These are phyloP conservation scores for Eumerus sabulonum DNA, from an alignment of 2,888 invertebrate species.

Conservation along the genomic window DNA sequence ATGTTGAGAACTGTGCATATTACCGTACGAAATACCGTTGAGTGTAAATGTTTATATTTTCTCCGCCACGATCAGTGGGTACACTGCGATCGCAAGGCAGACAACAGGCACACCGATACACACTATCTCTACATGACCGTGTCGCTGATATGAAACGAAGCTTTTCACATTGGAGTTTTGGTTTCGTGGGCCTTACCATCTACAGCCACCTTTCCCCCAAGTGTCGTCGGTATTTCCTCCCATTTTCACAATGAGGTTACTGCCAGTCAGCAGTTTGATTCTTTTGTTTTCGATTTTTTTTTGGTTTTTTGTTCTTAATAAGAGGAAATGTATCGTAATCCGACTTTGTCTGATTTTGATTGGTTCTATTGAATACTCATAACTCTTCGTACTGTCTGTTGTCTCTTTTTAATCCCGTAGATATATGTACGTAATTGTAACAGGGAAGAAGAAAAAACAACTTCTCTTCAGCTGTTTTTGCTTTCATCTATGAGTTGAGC, in stretches of 20 bases:
- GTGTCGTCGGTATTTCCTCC: conserved; percentile 17
- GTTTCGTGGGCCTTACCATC: conserved; percentile 14
- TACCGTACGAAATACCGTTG: conserved; percentile 42
- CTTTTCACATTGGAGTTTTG: conserved; percentile 25
- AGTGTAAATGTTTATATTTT: conserved; percentile 45
- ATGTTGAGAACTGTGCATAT: conserved; percentile 30
- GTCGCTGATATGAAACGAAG: conserved; percentile 8
- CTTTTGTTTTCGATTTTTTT: conserved; percentile 7
- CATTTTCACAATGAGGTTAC: conserved; percentile 42
- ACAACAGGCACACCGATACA: too few relatives aligned
- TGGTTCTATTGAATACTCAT: not conserved
- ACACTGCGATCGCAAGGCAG: not conserved
- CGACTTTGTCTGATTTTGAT: conserved; percentile 45
- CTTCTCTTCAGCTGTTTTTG: conserved; percentile 47
- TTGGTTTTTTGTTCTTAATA: not conserved
- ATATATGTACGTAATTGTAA: conserved; percentile 32
- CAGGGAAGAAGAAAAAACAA: conserved; percentile 1
- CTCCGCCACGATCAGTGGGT: conserved; percentile 16
- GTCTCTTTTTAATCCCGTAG: conserved; percentile 37
- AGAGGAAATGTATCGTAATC: conserved; percentile 44
- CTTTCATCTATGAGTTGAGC: not conserved
- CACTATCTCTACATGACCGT: too few relatives aligned
- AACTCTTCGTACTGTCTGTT: conserved; percentile 15
- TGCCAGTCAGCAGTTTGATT: conserved; percentile 25
- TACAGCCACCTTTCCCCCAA: conserved; percentile 48